Percentiles rank a stretch among this genome's conserved stretches.
phyloP scores from a whole-genome alignment of 2,888 invertebrate genomes.

The Drosophila nigritarsus region DNA sequence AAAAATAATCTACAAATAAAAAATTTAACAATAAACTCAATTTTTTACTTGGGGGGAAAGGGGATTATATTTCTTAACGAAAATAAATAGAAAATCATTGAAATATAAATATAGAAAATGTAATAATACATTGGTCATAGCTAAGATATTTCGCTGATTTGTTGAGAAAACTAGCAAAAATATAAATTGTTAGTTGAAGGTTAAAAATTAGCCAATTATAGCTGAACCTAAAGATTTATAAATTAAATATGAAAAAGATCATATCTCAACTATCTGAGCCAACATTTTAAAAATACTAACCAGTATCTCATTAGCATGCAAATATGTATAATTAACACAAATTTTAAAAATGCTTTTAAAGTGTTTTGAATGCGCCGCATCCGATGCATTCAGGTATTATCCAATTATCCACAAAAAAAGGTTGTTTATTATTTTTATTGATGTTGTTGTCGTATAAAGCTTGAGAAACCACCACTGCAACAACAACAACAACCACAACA shows the following conservation, averaged over 20 bases:
- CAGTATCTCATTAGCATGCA: conserved; percentile 10
- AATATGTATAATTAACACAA: conserved; percentile 20
- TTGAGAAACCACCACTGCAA: conserved; percentile 52
- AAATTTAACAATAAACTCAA: too few relatives aligned
- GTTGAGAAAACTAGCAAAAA: too few relatives aligned
- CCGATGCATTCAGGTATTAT: conserved; percentile 56
- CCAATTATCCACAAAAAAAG: conserved; percentile 66
- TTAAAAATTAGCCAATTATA: neutral
- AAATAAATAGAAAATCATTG: too few relatives aligned
- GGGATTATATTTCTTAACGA: too few relatives aligned
- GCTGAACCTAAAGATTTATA: neutral
- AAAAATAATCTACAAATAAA: too few relatives aligned
- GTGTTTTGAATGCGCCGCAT: conserved; percentile 27
- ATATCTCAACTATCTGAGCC: neutral
- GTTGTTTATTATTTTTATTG: conserved; percentile 35
- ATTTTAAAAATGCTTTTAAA: conserved; percentile 28
- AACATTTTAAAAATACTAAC: neutral
- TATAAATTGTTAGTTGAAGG: neutral
- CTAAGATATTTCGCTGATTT: too few relatives aligned
- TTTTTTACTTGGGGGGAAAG: too few relatives aligned
- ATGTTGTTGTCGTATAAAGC: conserved; percentile 52
- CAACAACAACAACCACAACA: conserved; percentile 1
- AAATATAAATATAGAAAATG: too few relatives aligned
- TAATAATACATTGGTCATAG: too few relatives aligned
- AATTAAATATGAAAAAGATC: neutral